Conservation (phyloP, 2,797 vertebrate species). For the Catostomus latipinnis region DNA sequence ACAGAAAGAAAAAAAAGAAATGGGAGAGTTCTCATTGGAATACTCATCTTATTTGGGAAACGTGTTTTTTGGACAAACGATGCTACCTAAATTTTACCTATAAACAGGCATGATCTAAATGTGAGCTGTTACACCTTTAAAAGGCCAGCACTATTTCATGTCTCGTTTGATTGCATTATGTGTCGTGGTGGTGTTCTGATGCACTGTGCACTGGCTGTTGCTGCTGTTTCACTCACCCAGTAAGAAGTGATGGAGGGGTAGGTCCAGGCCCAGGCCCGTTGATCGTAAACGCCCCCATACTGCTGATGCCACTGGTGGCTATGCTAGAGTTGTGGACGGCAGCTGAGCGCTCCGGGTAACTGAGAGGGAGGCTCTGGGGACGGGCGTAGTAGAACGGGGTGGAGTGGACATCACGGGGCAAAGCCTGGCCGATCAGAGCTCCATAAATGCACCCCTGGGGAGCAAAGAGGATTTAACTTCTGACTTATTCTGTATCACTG, state of each 20-base stretch:
- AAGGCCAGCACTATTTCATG: too few species aligned
- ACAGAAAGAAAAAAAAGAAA: too few species aligned
- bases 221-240: conserved; percentile 79
- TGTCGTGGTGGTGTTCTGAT: too few species aligned
- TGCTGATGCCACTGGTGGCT: conserved; percentile 95
- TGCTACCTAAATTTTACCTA: too few species aligned
- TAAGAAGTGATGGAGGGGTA: conserved; percentile 85
- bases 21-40: too few species aligned
- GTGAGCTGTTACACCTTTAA: too few species aligned
- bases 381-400: conserved; percentile 95
- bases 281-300: conserved; percentile 85
- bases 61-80: too few species aligned
- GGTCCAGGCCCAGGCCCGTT: conserved; percentile 82
- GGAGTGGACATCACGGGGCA: conserved; percentile 93
- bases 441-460: conserved; percentile 88
- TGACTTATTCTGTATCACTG: too few species aligned
- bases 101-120: too few species aligned
- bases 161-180: too few species aligned
- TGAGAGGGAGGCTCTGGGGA: conserved; percentile 90
- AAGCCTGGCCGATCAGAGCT: conserved; percentile 88
- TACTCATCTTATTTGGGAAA: too few species aligned
- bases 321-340: conserved; percentile 81
- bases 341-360: conserved; percentile 85
- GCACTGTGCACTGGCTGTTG: too few species aligned
- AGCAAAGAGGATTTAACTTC: background rate